Percentiles rank a stretch among this genome's conserved stretches.
Conservation (phyloP, 2,797 vertebrate species). For the Lindbergichthys nudifrons region DNA sequence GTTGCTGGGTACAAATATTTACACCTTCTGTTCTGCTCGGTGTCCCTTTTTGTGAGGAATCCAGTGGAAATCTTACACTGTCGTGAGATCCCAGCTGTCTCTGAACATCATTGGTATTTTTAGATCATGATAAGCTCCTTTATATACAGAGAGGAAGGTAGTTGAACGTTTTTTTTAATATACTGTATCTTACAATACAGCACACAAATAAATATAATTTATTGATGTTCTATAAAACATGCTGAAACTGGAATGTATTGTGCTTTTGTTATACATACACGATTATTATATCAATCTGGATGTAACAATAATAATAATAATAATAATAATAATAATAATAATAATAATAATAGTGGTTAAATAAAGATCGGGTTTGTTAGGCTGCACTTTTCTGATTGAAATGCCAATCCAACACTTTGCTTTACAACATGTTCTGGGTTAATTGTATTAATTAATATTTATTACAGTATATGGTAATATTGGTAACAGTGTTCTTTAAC, state of each 20-base stretch:
- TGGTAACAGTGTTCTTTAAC: conserved; percentile 16
- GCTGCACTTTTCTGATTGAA: neutral
- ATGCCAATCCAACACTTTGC: neutral
- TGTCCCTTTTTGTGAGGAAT: neutral
- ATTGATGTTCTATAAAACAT: neutral
- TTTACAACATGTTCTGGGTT: neutral
- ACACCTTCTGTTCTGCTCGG: conserved; percentile 6
- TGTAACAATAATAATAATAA: too few relatives aligned
- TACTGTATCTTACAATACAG: neutral
- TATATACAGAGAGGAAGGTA: neutral
- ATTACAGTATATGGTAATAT: neutral
- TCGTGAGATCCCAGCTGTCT: conserved; percentile 16
- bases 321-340: too few relatives aligned
- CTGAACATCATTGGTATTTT: neutral
- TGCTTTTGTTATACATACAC: neutral
- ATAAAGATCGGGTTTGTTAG: neutral
- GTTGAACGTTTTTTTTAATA: neutral
- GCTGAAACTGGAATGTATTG: neutral
- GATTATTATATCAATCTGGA: neutral
- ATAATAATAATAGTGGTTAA: neutral
- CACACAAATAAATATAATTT: neutral
- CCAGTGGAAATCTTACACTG: conserved; percentile 4
- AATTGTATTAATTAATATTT: too few relatives aligned
- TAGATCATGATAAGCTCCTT: neutral
- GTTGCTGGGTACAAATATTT: neutral